Conservation (phyloP, 2,797 vertebrate genomes). For the Diglossa cyanea region DNA sequence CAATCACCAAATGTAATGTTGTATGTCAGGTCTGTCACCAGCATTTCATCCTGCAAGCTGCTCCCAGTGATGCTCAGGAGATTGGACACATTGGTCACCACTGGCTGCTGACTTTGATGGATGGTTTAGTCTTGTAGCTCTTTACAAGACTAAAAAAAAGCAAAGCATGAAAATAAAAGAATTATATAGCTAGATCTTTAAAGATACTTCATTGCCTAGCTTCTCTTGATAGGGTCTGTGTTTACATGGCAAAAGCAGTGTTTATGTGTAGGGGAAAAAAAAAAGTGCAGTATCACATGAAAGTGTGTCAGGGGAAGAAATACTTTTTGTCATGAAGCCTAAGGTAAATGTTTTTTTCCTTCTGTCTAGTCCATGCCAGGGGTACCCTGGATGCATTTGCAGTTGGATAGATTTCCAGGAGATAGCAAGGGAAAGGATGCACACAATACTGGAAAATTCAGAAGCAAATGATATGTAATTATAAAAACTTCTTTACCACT, state of each 20-base stretch:
- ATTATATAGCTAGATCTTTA: neutral
- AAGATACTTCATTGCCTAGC: neutral
- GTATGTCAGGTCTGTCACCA: neutral
- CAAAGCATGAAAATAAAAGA: neutral
- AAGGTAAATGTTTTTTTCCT: neutral
- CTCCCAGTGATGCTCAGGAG: neutral
- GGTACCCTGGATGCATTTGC: neutral
- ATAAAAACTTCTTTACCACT: neutral
- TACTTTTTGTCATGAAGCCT: neutral
- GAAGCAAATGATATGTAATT: rapidly evolving
- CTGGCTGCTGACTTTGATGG: neutral
- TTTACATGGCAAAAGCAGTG: neutral
- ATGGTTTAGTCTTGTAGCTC: neutral
- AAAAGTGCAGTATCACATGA: neutral
- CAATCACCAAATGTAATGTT: neutral
- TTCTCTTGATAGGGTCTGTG: neutral
- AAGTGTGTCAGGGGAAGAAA: neutral
- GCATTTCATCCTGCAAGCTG: neutral
- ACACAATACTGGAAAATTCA: neutral
- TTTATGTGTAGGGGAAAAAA: neutral
- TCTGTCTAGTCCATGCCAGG: neutral
- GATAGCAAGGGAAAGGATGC: neutral
- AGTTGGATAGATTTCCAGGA: neutral
- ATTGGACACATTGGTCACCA: rapidly evolving
- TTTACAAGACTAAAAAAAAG: neutral